Evolutionary conservation across 2,888 invertebrate genomes (phyloP).

Genomic region (Melikaiella ostensackeni): DNA sequence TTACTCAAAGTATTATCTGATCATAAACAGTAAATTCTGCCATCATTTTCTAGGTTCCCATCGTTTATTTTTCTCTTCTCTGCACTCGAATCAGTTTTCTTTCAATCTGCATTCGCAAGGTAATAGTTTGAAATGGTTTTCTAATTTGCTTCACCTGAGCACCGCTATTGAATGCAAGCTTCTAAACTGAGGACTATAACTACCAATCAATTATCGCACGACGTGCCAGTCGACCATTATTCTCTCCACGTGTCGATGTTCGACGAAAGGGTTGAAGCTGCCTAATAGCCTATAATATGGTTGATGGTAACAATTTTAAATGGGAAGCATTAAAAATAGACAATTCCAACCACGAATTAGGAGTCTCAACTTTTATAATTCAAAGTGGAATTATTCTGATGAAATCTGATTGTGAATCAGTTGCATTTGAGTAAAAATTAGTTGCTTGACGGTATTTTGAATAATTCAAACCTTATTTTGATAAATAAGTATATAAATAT

Average conservation of each 20-base stretch:
- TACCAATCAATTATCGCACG: constrained; percentile 29
- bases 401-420: too few relatives aligned
- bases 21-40: constrained; percentile 4
- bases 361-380: too few relatives aligned
- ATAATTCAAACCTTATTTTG: too few relatives aligned
- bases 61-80: constrained; percentile 32
- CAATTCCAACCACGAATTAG: not conserved
- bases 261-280: not conserved
- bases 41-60: constrained; percentile 21
- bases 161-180: constrained; percentile 33
- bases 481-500: too few relatives aligned
- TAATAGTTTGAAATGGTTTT: constrained; percentile 21
- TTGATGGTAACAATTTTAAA: too few relatives aligned
- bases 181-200: constrained; percentile 1
- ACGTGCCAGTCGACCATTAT: constrained; percentile 11
- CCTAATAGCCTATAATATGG: not conserved
- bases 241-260: not conserved
- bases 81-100: constrained; percentile 18
- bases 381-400: too few relatives aligned
- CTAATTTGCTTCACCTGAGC: constrained; percentile 23
- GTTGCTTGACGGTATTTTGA: too few relatives aligned
- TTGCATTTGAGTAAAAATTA: too few relatives aligned
- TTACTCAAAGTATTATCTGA: not conserved
- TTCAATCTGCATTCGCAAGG: constrained; percentile 33
- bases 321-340: too few relatives aligned